phyloP scores from a whole-genome alignment of 1,140 invertebrate species.

The Augochlora pura region DNA sequence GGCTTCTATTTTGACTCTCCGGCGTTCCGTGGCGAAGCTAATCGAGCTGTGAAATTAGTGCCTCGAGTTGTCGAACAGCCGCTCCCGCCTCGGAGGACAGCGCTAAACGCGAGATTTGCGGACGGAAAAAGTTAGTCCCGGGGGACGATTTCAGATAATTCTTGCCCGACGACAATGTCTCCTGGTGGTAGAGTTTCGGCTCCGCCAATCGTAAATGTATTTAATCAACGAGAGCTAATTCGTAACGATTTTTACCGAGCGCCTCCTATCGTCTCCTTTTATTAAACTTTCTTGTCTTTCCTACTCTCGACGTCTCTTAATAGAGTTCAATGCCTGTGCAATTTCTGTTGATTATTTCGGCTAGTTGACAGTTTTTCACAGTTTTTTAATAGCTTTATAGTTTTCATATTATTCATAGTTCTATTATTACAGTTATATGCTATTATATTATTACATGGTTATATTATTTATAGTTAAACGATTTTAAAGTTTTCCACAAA shows the following conservation, averaged over 20 bases:
- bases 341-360: not conserved
- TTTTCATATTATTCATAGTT: too few species aligned
- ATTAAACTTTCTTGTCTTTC: conserved; percentile 41
- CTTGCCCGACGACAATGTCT: not conserved
- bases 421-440: too few species aligned
- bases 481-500: too few species aligned
- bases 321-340: conserved; percentile 34
- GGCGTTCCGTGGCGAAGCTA: not conserved
- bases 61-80: not conserved
- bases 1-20: too few species aligned
- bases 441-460: too few species aligned
- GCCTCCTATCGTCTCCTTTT: conserved; percentile 6
- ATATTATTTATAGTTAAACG: too few species aligned
- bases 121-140: not conserved
- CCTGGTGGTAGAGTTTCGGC: conserved; percentile 13
- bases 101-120: too few species aligned
- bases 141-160: not conserved
- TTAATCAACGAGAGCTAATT: conserved; percentile 50
- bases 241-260: conserved; percentile 37
- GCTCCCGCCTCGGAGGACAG: too few species aligned
- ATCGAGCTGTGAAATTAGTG: conserved; percentile 25
- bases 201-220: conserved; percentile 34
- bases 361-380: not conserved
- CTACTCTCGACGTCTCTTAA: conserved; percentile 31
- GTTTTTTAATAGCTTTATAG: too few species aligned